phyloP scores from a whole-genome alignment of 2,113 vertebrate species.

The Eclectus roratus region DNA sequence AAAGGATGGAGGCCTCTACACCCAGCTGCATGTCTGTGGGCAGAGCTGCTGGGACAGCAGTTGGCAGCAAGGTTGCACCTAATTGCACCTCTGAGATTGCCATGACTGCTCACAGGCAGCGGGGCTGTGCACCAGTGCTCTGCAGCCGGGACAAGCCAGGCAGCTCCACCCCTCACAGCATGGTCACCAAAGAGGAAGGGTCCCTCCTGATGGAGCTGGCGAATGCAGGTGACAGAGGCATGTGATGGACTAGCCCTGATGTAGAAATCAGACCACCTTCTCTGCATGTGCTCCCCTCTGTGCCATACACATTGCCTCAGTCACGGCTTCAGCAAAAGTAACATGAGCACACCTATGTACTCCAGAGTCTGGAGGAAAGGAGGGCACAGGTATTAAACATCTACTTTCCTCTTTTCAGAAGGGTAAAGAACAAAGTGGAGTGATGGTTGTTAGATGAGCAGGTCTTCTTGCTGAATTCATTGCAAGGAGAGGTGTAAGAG shows the following conservation, averaged over 20 bases:
- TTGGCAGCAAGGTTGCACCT: fast-evolving
- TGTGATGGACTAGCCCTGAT: not conserved
- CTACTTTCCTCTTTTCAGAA: not conserved
- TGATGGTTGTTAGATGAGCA: not conserved
- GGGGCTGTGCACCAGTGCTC: not conserved
- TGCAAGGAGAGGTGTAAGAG: not conserved
- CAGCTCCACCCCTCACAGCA: not conserved
- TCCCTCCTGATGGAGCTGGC: fast-evolving
- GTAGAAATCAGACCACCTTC: not conserved
- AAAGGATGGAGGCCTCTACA: not conserved
- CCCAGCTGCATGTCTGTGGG: not conserved
- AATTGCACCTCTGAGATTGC: not conserved
- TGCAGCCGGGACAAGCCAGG: fast-evolving
- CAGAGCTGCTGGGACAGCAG: not conserved
- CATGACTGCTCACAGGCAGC: fast-evolving
- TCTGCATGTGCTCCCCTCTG: not conserved
- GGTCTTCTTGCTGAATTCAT: not conserved
- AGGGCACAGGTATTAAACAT: not conserved
- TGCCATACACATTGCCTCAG: not conserved
- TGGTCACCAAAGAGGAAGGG: not conserved
- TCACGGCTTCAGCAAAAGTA: not conserved
- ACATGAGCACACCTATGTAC: not conserved
- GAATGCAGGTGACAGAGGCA: not conserved
- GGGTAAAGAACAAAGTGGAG: not conserved
- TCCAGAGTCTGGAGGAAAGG: not conserved